Conservation (phyloP, 2,888 invertebrate genomes). For the Panopea generosa region DNA sequence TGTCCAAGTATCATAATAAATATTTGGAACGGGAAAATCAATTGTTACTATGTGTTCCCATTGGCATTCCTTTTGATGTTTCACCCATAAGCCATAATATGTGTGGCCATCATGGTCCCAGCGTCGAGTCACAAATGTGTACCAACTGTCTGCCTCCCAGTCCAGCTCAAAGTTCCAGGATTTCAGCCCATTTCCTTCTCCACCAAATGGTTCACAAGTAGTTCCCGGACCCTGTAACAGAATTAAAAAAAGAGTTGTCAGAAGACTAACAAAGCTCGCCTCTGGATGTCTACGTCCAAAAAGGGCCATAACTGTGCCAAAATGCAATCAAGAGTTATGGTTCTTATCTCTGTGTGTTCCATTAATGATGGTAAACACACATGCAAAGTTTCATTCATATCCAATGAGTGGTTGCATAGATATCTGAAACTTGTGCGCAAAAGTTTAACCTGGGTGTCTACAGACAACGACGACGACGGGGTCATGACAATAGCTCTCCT, state of each 20-base stretch:
- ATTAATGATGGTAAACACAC: no score
- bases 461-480: no score
- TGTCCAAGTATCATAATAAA: conserved; percentile 58
- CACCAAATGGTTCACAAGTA: conserved; percentile 65
- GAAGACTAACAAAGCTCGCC: no score
- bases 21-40: conserved; percentile 63
- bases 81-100: conserved; percentile 70
- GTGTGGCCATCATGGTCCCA: conserved; percentile 66
- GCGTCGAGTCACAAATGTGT: conserved; percentile 65
- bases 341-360: no score
- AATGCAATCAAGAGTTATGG: no score
- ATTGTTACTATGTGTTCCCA: conserved; percentile 71
- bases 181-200: conserved; percentile 70
- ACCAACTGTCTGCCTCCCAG: conserved; percentile 72
- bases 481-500: no score
- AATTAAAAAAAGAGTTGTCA: conserved; percentile 1
- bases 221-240: conserved; percentile 62
- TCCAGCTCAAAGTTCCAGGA: conserved; percentile 70
- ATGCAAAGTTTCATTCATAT: no score
- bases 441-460: no score
- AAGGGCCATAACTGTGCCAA: no score
- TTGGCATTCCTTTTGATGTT: conserved; percentile 54
- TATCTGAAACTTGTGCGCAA: no score
- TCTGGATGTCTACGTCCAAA: no score
- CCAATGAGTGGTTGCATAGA: no score